Evolutionary conservation across 2,797 vertebrate genomes (phyloP).

Genomic region (Dendrocincla tyrannina): DNA sequence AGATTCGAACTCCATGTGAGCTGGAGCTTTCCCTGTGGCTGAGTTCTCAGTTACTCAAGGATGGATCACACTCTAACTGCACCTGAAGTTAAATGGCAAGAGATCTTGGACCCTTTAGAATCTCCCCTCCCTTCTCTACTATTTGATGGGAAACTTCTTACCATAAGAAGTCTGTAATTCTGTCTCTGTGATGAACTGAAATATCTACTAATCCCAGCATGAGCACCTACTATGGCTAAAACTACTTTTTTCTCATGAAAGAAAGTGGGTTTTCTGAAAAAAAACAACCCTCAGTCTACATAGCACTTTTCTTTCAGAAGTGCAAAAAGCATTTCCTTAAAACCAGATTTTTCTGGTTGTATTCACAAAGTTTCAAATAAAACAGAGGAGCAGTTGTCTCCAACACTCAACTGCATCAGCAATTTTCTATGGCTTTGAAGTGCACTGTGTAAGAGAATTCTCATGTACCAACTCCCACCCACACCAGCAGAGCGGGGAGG

Average conservation of each 20-base stretch:
- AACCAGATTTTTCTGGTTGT: neutral
- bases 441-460: neutral
- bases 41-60: neutral
- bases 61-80: neutral
- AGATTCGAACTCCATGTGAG: neutral
- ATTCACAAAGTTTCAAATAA: neutral
- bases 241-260: neutral
- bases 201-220: neutral
- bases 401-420: neutral
- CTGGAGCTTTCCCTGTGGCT: neutral
- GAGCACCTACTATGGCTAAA: neutral
- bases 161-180: neutral
- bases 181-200: neutral
- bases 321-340: neutral
- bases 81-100: neutral
- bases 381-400: neutral
- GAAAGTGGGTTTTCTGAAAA: neutral
- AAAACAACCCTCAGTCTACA: neutral
- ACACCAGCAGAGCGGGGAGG: neutral
- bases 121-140: neutral
- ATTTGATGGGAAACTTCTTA: neutral
- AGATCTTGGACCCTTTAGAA: neutral
- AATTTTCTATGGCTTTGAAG: neutral
- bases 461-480: neutral
- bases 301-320: neutral